Base-by-base conservation (phyloP, 2,797 vertebrate genomes). In the Manis crassicaudata region DNA sequence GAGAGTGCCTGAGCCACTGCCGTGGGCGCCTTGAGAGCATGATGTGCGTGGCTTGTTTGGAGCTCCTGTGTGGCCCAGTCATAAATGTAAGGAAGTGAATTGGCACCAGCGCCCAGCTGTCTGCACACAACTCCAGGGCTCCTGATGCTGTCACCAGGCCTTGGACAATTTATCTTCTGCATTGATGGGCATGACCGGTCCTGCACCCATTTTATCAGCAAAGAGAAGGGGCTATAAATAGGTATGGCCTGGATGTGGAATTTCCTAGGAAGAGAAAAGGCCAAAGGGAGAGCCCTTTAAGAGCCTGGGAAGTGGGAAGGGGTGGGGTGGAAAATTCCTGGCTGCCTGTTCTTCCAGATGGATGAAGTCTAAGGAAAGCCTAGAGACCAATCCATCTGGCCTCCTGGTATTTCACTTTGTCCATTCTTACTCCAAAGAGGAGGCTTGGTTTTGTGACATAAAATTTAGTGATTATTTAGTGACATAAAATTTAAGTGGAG, bases 161-260 rank as follows among this genome's bases (percentile, higher is more conserved):
- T 32, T 8, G 50, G 25, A 54, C 10, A 6, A 46, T 23, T 54
- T 27, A 14, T 32, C 50, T 40, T 84, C 63, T 58, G 65, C 82
- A 94, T 13, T 73, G 83, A 29, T 35, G 21, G 35, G 29, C 65
- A 10, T 10, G n/a, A 76, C 63, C 29, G 37, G 84, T 18, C 75
- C 43, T 29, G 43, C 21, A 17, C 72, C 76, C 37, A 1, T 85
- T 80, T 86, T 88, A n/a, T 94, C 88, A 76, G 88, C 46, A n/a
- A 75, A 93, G 54, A 67, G 60, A 87, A 84, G 52, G 40, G 67
- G 29, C 75, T 96, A 87, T 96, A 93, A 94, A 95, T 97, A 96
- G 90, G 62, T 65, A 32, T 90, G 92, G 90, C 95, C 94, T 95
- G 79, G 88, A 95, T 96, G 92, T 94, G 90, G 93, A 82, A 67